Base-by-base conservation (phyloP, 2,888 invertebrate species). In the Hydropsyche betteni region DNA sequence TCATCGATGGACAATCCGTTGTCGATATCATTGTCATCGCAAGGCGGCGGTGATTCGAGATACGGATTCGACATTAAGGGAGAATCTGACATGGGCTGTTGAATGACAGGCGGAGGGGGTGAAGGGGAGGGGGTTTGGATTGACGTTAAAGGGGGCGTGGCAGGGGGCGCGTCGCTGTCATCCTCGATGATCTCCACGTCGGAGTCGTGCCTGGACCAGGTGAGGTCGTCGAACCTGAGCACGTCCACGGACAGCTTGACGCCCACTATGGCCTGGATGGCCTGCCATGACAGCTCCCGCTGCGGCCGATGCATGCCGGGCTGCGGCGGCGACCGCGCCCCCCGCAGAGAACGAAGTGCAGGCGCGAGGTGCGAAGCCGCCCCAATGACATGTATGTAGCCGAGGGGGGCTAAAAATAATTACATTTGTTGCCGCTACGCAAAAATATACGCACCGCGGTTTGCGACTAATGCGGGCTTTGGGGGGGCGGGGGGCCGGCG, bases 201-300 rank as follows among this genome's bases (percentile, higher is more conserved):
- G 24, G 88, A 88, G 84, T 87, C 87, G 5, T 34, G 33, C 24
- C 14, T 38, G 51, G 12, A 8, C 81, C 87, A 86, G 81, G 86
- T 87, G 80, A 88, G 88, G 84, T 87, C 87, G 81, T 88, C 88
- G 81, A 88, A 88, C 81, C 88, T 85, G 81, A 88, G 85, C 81
- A 88, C 87, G 81, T 87, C 87, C 78, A 87, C 82, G 81, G 87
- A 87, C 81, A 88, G 86, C 84, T 88, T 87, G 83, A 88, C 88
- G 84, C 88, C 88, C 82, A 88, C 87, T 81, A 88, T 88, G 85
- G 86, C 84, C 84, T 88, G 87, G 83, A 88, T 88, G 84, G 87
- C 88, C 84, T 88, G 87, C 88, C 88, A 88, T 86, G 88, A 88
- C 85, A 88, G 88, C 86, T 88, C 86, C 85, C 87, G 88, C 85